Evolutionary conservation across 2,113 vertebrate species (phyloP), one percentile per base, ranked within the genome.

Genomic region (Cryptomyrus ogoouensis): DNA sequence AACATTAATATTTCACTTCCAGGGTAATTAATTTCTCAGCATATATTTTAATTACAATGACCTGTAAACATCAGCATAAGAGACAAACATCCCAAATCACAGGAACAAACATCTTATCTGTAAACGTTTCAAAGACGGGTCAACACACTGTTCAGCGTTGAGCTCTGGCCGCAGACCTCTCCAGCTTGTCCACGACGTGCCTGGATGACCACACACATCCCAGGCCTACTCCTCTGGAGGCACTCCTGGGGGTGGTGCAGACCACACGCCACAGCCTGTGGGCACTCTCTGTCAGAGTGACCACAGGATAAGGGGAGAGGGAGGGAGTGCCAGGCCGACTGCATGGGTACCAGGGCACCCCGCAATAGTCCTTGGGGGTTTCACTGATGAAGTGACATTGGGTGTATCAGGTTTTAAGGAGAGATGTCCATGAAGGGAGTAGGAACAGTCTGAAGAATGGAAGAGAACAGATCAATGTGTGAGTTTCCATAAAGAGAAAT

Each of bases 31-130:
- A 12, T 84, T 46, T 47, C 24, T 47, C 39, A 47, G 83, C 44
- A 44, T 84, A 84, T 46, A 46, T 84, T 84, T 84, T 47, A 46
- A 84, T 84, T 84, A 47, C 39, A 84, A 84, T 47, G 8, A 84
- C 83, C 44, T 84, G 83, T 84, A 84, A 84, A 84, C 83, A 84
- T 84, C 83, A 84, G 42, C 39, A n/a, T n/a, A 47, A 47, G 74
- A 84, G 83, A 84, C 44, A 47, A 47, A 84, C 83, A 84, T 84
- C 83, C 83, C 39, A 84, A 84, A 84, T 46, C 83, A 84, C 39
- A 84, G 42, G 39, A 47, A 84, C 83, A 84, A 84, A 84, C 83
- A 84, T 84, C 44, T 46, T 46, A 84, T 84, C 39, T 84, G 83
- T 84, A 84, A 84, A 84, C 83, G 44, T 84, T 39, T 84, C 21